A percentile compares a stretch with the other conserved stretches of the same genome.
Conservation (phyloP, 2,888 invertebrate genomes). For the Cephus nigrinus region DNA sequence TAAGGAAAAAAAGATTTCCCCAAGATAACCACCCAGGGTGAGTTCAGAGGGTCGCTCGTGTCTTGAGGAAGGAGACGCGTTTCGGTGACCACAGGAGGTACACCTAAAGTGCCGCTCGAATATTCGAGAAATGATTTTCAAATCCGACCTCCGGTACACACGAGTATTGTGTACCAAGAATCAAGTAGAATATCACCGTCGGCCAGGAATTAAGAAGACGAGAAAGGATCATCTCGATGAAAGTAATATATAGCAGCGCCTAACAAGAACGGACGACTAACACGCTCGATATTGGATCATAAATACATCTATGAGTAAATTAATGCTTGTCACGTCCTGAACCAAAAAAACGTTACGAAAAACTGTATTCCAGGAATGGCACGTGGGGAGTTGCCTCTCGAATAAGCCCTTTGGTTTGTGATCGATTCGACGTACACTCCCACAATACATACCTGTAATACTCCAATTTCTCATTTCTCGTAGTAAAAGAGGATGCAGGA, state of each 20-base stretch:
- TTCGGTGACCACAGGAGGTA: not conserved
- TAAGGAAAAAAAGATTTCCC: conserved; percentile 28
- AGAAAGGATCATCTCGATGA: not conserved
- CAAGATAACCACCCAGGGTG: conserved; percentile 38
- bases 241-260: not conserved
- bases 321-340: not conserved
- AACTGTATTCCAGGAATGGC: not conserved
- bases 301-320: not conserved
- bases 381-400: not conserved
- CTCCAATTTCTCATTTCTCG: not conserved
- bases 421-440: not conserved
- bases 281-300: not conserved
- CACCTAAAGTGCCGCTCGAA: not conserved
- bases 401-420: not conserved
- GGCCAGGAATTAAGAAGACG: not conserved
- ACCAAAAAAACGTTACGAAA: not conserved
- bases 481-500: not conserved
- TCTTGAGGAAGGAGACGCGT: not conserved
- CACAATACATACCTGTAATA: not conserved
- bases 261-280: not conserved
- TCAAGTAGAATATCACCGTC: not conserved
- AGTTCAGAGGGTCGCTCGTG: conserved; percentile 4
- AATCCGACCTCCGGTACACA: not conserved
- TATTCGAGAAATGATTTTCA: not conserved
- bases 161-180: not conserved